Evolutionary conservation across 2,113 vertebrate species (phyloP).

Genomic region (Garra rufa): DNA sequence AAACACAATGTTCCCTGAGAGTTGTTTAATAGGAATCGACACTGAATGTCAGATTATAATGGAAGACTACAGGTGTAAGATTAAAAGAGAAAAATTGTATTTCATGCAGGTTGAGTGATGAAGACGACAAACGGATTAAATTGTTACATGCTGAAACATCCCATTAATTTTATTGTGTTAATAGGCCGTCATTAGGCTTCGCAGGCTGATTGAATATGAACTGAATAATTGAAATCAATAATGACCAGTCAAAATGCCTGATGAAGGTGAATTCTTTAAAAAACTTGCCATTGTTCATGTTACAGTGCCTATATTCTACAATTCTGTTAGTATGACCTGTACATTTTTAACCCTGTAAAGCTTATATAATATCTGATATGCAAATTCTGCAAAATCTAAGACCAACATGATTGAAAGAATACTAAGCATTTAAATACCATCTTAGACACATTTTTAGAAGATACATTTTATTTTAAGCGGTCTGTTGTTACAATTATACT

Average conservation of each 20-base stretch:
- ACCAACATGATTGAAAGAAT: too few relatives aligned
- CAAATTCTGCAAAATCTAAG: too few relatives aligned
- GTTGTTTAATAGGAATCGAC: not conserved
- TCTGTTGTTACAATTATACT: too few relatives aligned
- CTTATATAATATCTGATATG: not conserved
- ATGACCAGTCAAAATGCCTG: not conserved
- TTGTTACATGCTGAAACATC: not conserved
- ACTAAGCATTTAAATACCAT: too few relatives aligned
- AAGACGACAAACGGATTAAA: not conserved
- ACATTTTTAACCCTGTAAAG: not conserved
- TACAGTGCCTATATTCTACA: not conserved
- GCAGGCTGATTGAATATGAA: conserved; percentile 2
- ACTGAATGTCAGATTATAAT: not conserved
- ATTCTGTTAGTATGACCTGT: not conserved
- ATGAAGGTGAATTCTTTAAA: not conserved
- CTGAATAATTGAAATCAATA: conserved; percentile 13
- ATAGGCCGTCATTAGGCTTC: not conserved
- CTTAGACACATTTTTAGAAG: too few relatives aligned
- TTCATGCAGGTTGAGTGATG: conserved; percentile 4
- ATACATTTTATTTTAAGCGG: too few relatives aligned
- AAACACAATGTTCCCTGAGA: conserved; percentile 14
- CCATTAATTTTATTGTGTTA: not conserved
- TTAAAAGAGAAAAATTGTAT: not conserved
- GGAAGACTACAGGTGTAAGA: not conserved
- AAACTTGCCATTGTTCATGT: not conserved